These are phyloP conservation scores for Helleia helle DNA, from an alignment of 2,888 invertebrate species.

Conservation along the genomic window DNA sequence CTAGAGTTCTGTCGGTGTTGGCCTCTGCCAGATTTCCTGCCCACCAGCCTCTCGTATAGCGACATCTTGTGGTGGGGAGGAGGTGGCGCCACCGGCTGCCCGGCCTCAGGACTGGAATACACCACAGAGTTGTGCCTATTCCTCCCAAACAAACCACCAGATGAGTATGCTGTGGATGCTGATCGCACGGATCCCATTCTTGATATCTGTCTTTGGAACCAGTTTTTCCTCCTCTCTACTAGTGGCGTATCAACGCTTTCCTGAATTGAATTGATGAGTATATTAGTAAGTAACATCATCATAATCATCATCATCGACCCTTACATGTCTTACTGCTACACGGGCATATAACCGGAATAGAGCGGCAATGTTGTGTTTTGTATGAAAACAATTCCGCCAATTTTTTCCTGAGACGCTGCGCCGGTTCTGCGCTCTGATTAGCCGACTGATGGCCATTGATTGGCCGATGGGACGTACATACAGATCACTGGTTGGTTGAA, in stretches of 20 bases:
- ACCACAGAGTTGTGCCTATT: slow-evolving; percentile 86
- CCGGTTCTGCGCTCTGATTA: too few species aligned
- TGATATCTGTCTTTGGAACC: slow-evolving; percentile 90
- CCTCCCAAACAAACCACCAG: slow-evolving; percentile 81
- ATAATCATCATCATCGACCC: too few species aligned
- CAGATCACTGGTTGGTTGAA: too few species aligned
- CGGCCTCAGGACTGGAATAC: slow-evolving; percentile 77
- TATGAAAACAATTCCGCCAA: too few species aligned
- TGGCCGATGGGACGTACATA: too few species aligned
- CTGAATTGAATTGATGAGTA: slow-evolving; percentile 67
- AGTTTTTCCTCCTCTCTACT: slow-evolving; percentile 88
- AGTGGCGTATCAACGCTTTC: slow-evolving; percentile 93
- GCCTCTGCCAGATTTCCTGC: slow-evolving; percentile 83
- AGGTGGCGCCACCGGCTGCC: slow-evolving; percentile 48
- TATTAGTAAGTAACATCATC: too few species aligned
- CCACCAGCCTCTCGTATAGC: slow-evolving; percentile 87
- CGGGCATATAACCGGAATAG: too few species aligned
- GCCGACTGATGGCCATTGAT: too few species aligned
- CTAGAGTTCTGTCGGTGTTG: slow-evolving; percentile 76
- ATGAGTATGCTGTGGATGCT: slow-evolving; percentile 89
- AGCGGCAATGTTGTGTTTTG: too few species aligned
- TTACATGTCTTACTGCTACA: too few species aligned
- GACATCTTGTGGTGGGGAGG: slow-evolving; percentile 81
- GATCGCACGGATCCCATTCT: slow-evolving; percentile 90
- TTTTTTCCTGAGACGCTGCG: too few species aligned